Evolutionary conservation across 2,797 vertebrate species (phyloP), one percentile per base, ranked within the genome.

Genomic region (Hipposideros larvatus): DNA sequence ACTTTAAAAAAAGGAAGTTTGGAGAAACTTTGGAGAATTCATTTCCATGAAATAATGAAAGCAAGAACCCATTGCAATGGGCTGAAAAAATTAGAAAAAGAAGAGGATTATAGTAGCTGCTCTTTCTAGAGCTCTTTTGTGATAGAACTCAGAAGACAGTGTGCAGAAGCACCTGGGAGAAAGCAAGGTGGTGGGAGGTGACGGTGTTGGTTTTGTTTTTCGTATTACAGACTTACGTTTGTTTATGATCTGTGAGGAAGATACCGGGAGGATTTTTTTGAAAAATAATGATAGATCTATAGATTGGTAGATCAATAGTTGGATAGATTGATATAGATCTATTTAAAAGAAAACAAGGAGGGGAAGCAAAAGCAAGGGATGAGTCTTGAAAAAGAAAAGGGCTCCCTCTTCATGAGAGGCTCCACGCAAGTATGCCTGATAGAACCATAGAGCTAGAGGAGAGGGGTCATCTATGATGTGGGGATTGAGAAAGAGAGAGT

Each of bases 21-120:
- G n/a, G 77, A 11, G 57, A 82, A 82, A 86, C 48, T 65, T 86
- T 71, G 53, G 70, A 89, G 57, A 89, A 86, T 63, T 65, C 16
- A 88, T 86, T 94, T 87, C 71, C 34, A 80, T 22, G 59, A 78
- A 66, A 59, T 70, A 61, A 83, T 51, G 68, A 95, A 91, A 74
- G 57, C 43, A 73, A 66, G 59, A 82, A 48, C 21, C 74, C 74
- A 15, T 31, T 57, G 22, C 48, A 24, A 13, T 22, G 31, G 53
- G 24, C 59, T 75, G 31, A 9, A 24, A 55, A 65, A 75, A 21
- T 73, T 53, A 92, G 37, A 46, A 90, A 91, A 46, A 78, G 28
- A 78, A 46, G 26, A 87, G 5, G 43, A 61, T 34, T 43, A 22
- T 63, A 37, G 15, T 21, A 31, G 19, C 55, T 77, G n/a, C 22